Percentiles rank a stretch among this genome's conserved stretches.
phyloP scores from a whole-genome alignment of 1,140 invertebrate species.

The Ips nitidus region DNA sequence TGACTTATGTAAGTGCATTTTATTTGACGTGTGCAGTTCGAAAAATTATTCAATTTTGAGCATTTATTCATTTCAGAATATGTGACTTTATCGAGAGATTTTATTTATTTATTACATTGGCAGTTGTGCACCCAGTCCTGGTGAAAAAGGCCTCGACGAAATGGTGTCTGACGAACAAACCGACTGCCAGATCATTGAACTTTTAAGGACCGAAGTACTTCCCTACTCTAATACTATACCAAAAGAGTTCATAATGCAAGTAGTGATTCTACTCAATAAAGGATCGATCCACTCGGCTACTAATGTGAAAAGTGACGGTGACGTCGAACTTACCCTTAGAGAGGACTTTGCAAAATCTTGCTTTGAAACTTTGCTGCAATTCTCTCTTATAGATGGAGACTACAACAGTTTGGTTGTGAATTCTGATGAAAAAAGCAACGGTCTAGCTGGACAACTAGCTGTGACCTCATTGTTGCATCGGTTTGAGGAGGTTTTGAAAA shows the following conservation, averaged over 20 bases:
- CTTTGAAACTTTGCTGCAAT: constrained; percentile 94
- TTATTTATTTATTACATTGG: no score
- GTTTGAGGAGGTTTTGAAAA: constrained; percentile 89
- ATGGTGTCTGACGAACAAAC: constrained; percentile 81
- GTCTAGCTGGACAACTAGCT: constrained; percentile 79
- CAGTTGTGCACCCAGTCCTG: constrained; percentile 58
- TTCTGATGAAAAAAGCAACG: constrained; percentile 55
- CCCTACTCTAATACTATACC: constrained; percentile 79
- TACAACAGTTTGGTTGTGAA: constrained; percentile 52
- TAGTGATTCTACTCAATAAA: constrained; percentile 88
- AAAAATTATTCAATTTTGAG: no score
- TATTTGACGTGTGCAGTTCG: no score
- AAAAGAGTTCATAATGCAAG: constrained; percentile 81
- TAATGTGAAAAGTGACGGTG: constrained; percentile 67
- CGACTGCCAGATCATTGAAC: constrained; percentile 84
- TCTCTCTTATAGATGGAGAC: constrained; percentile 76
- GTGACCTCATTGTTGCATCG: constrained; percentile 88
- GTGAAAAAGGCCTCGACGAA: constrained; percentile 76
- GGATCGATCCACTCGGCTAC: constrained; percentile 93
- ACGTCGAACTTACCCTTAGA: constrained; percentile 79
- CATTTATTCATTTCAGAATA: no score
- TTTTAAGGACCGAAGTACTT: constrained; percentile 83
- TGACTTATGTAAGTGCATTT: no score
- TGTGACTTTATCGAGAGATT: no score
- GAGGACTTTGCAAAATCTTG: constrained; percentile 96